Conservation (phyloP, 2,888 invertebrate species). For the Mayetiola destructor region DNA sequence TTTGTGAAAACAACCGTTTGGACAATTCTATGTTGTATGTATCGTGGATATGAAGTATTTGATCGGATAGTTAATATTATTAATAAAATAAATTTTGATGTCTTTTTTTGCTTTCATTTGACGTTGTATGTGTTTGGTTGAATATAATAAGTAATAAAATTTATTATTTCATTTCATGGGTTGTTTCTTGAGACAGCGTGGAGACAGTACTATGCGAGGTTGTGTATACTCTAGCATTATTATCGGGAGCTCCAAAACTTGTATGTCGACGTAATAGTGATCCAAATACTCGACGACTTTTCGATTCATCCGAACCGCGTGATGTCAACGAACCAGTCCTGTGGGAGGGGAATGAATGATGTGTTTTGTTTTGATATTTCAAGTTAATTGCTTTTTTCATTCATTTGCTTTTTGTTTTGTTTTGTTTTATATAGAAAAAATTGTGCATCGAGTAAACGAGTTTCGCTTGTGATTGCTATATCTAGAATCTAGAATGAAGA, state of each 20-base stretch:
- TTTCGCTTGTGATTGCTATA: no score
- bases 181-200: constrained; percentile 22
- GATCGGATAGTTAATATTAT: no score
- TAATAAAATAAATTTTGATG: no score
- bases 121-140: background rate
- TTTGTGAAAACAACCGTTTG: no score
- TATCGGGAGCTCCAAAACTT: constrained; percentile 25
- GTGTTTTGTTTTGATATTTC: constrained; percentile 5
- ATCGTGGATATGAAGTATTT: no score
- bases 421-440: no score
- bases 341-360: constrained; percentile 18
- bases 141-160: background rate
- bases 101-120: background rate
- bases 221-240: constrained; percentile 16
- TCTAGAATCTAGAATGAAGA: no score
- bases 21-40: no score
- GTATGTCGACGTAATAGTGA: constrained; percentile 26
- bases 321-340: constrained; percentile 27
- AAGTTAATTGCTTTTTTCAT: no score
- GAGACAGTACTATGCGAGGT: constrained; percentile 17
- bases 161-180: constrained; percentile 17
- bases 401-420: no score
- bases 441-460: no score
- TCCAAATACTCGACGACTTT: constrained; percentile 26
- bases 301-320: constrained; percentile 25